Conservation (phyloP, 2,113 vertebrate species). For the Barbus barbus region DNA sequence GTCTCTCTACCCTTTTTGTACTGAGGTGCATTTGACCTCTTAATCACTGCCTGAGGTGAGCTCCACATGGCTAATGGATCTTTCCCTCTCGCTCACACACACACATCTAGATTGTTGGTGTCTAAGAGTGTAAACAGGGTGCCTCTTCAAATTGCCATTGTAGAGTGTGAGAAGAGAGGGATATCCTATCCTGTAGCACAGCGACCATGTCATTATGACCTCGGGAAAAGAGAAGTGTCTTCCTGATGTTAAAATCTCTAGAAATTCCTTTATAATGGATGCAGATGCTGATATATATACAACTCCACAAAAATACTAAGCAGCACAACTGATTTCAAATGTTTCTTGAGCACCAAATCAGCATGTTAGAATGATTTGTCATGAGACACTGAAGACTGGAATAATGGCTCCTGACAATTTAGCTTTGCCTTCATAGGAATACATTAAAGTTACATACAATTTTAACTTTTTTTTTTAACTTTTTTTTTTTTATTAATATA, state of each 20-base stretch:
- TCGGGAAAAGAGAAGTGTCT: slow-evolving; percentile 3
- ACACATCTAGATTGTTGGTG: slow-evolving; percentile 36
- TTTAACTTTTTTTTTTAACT: too few relatives aligned
- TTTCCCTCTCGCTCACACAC: slow-evolving; percentile 33
- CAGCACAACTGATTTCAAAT: too few relatives aligned
- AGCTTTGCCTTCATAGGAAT: neutral
- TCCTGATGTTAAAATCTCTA: neutral
- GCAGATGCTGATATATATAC: neutral
- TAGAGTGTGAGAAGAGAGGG: slow-evolving; percentile 40
- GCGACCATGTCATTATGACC: neutral
- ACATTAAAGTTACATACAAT: neutral
- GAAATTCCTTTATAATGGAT: neutral
- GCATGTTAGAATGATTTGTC: neutral
- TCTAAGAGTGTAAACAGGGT: slow-evolving; percentile 51
- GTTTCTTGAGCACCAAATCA: neutral
- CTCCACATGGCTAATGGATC: slow-evolving; percentile 56
- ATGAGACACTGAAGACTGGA: neutral
- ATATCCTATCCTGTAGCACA: slow-evolving; percentile 26
- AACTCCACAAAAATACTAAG: too few relatives aligned
- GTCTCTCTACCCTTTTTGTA: slow-evolving; percentile 50
- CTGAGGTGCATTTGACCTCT: slow-evolving; percentile 55
- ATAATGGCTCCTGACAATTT: neutral
- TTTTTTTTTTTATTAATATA: too few relatives aligned
- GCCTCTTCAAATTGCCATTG: slow-evolving; percentile 47
- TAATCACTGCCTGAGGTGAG: slow-evolving; percentile 61